Percentiles rank a stretch among this genome's conserved stretches.
Evolutionary conservation across 2,797 vertebrate species (phyloP).

Genomic region (Geotrypetes seraphini): DNA sequence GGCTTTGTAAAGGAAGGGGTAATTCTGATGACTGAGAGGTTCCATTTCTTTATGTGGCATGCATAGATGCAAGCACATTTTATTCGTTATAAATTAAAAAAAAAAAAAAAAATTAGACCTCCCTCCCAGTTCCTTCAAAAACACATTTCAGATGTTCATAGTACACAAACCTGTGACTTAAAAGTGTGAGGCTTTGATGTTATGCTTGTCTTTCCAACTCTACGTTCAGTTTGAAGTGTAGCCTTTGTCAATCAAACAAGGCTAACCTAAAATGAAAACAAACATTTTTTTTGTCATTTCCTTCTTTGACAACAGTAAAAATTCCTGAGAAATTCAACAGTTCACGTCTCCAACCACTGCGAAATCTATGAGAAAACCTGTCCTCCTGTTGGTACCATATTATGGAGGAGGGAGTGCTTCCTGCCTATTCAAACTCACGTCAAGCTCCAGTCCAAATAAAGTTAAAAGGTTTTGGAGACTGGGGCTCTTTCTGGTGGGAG

Average conservation of each 20-base stretch:
- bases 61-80: not conserved
- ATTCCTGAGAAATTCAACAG: conserved; percentile 3
- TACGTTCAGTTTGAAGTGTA: not conserved
- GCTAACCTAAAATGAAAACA: conserved; percentile 29
- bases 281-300: conserved; percentile 13
- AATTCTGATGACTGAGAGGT: not conserved
- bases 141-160: not conserved
- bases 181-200: not conserved
- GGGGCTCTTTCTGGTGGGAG: conserved; percentile 30
- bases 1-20: too few relatives aligned
- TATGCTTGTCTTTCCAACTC: conserved; percentile 1
- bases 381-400: conserved; percentile 17
- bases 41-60: not conserved
- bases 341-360: not conserved
- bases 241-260: conserved; percentile 16
- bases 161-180: not conserved
- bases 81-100: not conserved
- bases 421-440: conserved; percentile 40
- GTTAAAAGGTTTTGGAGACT: conserved; percentile 31
- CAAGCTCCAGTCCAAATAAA: conserved; percentile 54
- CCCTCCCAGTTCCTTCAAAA: too few relatives aligned
- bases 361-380: conserved; percentile 42
- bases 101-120: too few relatives aligned
- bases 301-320: conserved; percentile 9
- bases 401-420: conserved; percentile 35